phyloP scores from a whole-genome alignment of 2,888 invertebrate genomes.

The Azorinus chamasolen region DNA sequence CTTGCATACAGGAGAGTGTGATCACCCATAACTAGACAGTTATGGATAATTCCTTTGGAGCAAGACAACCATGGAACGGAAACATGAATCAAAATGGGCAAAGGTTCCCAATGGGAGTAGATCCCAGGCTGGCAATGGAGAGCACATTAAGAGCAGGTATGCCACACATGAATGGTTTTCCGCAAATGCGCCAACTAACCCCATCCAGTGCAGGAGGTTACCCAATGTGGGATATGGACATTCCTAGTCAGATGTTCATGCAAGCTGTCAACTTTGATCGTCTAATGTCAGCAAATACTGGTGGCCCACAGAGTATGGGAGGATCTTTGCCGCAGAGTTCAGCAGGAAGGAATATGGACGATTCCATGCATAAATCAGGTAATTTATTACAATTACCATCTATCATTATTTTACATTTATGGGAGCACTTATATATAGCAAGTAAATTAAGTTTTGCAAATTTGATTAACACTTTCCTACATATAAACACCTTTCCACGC shows the following conservation, averaged over 20 bases:
- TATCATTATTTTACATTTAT: too few relatives aligned
- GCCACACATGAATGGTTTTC: conserved; percentile 36
- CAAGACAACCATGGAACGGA: conserved; percentile 35
- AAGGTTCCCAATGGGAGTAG: not conserved
- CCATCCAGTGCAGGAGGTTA: conserved; percentile 31
- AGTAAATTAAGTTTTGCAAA: too few relatives aligned
- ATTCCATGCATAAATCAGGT: too few relatives aligned
- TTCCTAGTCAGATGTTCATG: conserved; percentile 71
- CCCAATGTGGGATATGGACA: conserved; percentile 66
- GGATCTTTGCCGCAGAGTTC: too few relatives aligned
- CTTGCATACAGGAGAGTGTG: not conserved
- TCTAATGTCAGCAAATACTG: conserved; percentile 32
- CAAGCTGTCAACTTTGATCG: conserved; percentile 74
- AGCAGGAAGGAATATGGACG: too few relatives aligned
- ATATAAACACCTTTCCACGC: too few relatives aligned
- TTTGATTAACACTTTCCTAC: too few relatives aligned
- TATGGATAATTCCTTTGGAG: conserved; percentile 52
- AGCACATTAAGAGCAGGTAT: conserved; percentile 4
- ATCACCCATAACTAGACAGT: not conserved
- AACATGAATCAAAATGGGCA: conserved; percentile 7
- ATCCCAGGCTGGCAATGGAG: not conserved
- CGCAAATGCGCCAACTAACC: conserved; percentile 28
- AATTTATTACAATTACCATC: too few relatives aligned
- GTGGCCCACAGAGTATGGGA: conserved; percentile 15
- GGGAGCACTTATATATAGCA: too few relatives aligned